These are phyloP conservation scores for Oreocharis arfaki DNA, from an alignment of 2,113 vertebrate species.

Conservation along the genomic window DNA sequence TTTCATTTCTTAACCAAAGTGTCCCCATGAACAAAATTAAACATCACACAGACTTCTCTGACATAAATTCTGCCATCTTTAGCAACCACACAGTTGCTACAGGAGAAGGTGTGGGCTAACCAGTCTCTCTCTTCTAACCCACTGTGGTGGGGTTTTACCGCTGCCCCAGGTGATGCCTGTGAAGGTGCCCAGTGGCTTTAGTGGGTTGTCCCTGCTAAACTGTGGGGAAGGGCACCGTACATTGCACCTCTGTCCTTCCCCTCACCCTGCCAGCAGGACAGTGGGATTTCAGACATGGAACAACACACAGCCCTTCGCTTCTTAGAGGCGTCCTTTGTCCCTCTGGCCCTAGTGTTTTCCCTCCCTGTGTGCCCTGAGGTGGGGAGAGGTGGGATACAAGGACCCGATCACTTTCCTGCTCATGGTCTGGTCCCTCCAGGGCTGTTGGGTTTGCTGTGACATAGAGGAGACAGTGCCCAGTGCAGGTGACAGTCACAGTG, in stretches of 20 bases:
- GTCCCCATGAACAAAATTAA: not conserved
- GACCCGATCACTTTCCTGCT: not conserved
- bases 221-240: not conserved
- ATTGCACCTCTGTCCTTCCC: not conserved
- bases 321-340: not conserved
- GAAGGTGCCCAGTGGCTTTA: not conserved
- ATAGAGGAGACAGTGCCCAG: not conserved
- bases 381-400: not conserved
- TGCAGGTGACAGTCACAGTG: not conserved
- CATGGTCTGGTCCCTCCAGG: not conserved
- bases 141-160: not conserved
- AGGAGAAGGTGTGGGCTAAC: not conserved
- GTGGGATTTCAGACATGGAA: not conserved
- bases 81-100: not conserved
- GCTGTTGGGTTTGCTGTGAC: not conserved
- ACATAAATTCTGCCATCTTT: slow-evolving; percentile 5
- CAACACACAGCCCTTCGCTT: not conserved
- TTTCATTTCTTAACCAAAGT: not conserved
- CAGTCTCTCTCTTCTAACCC: not conserved
- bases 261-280: accelerated
- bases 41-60: not conserved
- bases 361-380: not conserved
- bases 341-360: not conserved
- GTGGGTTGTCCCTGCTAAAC: not conserved
- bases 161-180: not conserved